phyloP scores from a whole-genome alignment of 2,888 invertebrate species.

The Rambutsinella grinnellia region DNA sequence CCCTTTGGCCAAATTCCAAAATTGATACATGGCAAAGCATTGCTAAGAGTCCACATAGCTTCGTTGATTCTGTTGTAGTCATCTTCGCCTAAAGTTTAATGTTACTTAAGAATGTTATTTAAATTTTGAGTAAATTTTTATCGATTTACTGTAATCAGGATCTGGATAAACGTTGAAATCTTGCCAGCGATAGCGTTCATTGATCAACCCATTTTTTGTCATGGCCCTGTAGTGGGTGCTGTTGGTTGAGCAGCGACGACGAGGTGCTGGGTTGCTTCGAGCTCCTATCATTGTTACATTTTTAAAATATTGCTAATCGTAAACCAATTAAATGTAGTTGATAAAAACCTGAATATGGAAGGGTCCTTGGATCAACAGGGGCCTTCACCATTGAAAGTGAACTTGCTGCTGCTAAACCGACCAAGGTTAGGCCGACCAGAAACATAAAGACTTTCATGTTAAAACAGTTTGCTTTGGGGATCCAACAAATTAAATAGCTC shows the following conservation, averaged over 20 bases:
- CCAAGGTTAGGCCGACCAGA: too few relatives aligned
- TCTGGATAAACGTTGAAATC: conserved; percentile 7
- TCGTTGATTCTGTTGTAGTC: background rate
- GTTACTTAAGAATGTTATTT: background rate
- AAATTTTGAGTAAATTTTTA: too few relatives aligned
- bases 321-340: too few relatives aligned
- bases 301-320: too few relatives aligned
- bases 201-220: background rate
- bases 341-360: too few relatives aligned
- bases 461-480: too few relatives aligned
- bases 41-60: background rate
- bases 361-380: too few relatives aligned
- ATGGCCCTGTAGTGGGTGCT: background rate
- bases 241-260: background rate
- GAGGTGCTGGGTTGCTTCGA: background rate
- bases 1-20: background rate
- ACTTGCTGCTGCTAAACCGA: too few relatives aligned
- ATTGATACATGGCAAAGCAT: background rate
- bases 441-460: too few relatives aligned
- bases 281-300: too few relatives aligned
- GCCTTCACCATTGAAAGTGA: too few relatives aligned
- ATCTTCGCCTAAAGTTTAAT: background rate
- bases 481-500: too few relatives aligned
- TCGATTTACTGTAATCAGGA: conserved; percentile 3
- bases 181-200: background rate